A percentile compares a stretch with the other conserved stretches of the same genome.
These are phyloP conservation scores for Calephelis nemesis DNA, from an alignment of 1,140 invertebrate species.

Conservation along the genomic window DNA sequence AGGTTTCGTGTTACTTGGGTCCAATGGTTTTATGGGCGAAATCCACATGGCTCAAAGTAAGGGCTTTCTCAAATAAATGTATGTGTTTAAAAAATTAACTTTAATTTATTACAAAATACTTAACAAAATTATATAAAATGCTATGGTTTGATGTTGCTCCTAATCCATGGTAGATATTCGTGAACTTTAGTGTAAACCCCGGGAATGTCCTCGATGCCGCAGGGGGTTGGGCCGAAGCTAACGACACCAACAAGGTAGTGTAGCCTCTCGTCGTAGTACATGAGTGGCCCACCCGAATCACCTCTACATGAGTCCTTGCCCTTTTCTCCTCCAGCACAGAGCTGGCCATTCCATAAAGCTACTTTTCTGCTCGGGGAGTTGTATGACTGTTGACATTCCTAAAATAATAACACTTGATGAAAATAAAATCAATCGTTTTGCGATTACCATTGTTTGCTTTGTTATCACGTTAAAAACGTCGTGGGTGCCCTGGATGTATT, in stretches of 20 bases:
- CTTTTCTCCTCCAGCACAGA: slow-evolving; percentile 57
- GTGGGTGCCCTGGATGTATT: too few relatives aligned
- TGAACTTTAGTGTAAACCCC: slow-evolving; percentile 82
- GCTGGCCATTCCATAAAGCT: slow-evolving; percentile 48
- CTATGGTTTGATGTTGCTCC: slow-evolving; percentile 47
- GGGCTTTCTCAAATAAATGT: too few relatives aligned
- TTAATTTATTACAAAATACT: slow-evolving; percentile 1
- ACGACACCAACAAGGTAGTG: slow-evolving; percentile 78
- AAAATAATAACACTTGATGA: slow-evolving; percentile 56
- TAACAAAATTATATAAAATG: neutral
- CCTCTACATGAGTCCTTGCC: slow-evolving; percentile 68
- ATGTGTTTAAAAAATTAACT: too few relatives aligned
- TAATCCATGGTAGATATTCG: slow-evolving; percentile 80
- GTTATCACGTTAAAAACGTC: too few relatives aligned
- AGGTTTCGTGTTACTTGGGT: too few relatives aligned
- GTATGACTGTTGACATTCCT: slow-evolving; percentile 76
- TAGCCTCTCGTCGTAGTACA: slow-evolving; percentile 62
- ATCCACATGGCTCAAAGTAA: too few relatives aligned
- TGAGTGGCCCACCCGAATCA: slow-evolving; percentile 81
- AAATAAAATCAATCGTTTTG: too few relatives aligned
- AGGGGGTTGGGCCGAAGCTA: slow-evolving; percentile 81
- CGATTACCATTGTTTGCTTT: too few relatives aligned
- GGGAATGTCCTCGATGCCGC: slow-evolving; percentile 78
- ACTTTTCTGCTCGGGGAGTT: slow-evolving; percentile 45
- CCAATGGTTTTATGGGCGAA: too few relatives aligned